Conservation (phyloP, 2,888 invertebrate genomes). For the Ditylenchus weischeri region DNA sequence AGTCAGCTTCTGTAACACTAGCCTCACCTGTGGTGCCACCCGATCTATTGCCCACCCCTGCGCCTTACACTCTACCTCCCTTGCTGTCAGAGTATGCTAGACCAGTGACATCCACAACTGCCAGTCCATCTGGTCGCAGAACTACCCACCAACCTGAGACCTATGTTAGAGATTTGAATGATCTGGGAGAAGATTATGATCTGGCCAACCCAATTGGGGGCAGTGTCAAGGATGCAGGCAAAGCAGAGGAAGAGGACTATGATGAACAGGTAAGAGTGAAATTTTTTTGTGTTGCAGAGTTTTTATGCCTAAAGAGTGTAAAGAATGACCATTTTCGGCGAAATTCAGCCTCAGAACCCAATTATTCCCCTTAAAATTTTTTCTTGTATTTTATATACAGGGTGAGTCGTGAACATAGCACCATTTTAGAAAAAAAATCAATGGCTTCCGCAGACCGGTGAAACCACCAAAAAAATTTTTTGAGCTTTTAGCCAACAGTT, state of each 20-base stretch:
- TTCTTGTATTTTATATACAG: too few species aligned
- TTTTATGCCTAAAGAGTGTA: too few species aligned
- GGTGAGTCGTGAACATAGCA: too few species aligned
- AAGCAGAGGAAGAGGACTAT: slow-evolving; percentile 18
- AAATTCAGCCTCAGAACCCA: too few species aligned
- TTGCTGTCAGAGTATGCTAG: slow-evolving; percentile 14
- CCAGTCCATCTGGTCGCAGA: background rate
- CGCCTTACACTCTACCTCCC: background rate
- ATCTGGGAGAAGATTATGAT: slow-evolving; percentile 23
- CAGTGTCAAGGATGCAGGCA: background rate
- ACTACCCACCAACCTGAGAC: slow-evolving; percentile 13
- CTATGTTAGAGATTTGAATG: slow-evolving; percentile 22
- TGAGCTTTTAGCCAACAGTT: too few species aligned
- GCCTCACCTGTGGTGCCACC: background rate
- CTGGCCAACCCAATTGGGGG: background rate
- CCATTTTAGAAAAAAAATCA: too few species aligned
- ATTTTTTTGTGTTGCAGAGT: too few species aligned
- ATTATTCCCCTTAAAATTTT: too few species aligned
- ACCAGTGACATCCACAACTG: background rate
- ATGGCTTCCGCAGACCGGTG: too few species aligned
- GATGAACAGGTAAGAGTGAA: background rate
- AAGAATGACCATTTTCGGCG: too few species aligned
- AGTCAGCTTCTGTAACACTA: background rate
- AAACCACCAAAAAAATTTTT: too few species aligned
- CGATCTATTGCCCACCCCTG: background rate